Conservation (phyloP, 1,140 invertebrate genomes). For the Drosophila lowei region DNA sequence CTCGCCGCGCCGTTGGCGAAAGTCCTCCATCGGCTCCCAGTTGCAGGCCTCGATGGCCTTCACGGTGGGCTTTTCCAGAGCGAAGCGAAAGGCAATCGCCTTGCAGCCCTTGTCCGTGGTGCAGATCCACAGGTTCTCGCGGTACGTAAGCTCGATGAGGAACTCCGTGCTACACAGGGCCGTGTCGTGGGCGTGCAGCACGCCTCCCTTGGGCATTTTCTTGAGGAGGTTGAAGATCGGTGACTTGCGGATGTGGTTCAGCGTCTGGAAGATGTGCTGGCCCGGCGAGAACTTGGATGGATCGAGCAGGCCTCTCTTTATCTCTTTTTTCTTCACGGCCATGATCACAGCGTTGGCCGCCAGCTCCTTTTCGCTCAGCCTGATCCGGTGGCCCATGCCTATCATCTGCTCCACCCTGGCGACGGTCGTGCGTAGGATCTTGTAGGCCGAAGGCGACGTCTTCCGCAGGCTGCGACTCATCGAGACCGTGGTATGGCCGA, state of each 20-base stretch:
- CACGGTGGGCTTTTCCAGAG: constrained; percentile 67
- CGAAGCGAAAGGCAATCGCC: constrained; percentile 82
- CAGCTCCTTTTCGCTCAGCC: constrained; percentile 39
- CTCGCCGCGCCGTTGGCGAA: constrained; percentile 77
- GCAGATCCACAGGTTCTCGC: constrained; percentile 64
- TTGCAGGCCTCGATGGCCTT: constrained; percentile 66
- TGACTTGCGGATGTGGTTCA: constrained; percentile 85
- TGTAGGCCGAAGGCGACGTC: constrained; percentile 33
- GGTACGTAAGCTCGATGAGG: constrained; percentile 55
- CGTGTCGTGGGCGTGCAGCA: constrained; percentile 89
- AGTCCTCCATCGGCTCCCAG: constrained; percentile 85
- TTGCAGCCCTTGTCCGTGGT: constrained; percentile 33
- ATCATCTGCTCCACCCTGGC: constrained; percentile 26
- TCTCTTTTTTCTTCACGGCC: constrained; percentile 31
- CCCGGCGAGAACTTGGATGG: constrained; percentile 38
- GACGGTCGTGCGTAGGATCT: constrained; percentile 23
- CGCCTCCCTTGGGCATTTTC: constrained; percentile 89
- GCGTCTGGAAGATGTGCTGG: constrained; percentile 87
- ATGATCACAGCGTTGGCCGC: constrained; percentile 54
- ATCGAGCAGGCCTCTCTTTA: constrained; percentile 40
- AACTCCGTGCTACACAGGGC: constrained; percentile 87
- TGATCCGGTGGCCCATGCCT: constrained; percentile 19
- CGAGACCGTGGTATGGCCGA: constrained; percentile 19
- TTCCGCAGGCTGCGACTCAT: constrained; percentile 35
- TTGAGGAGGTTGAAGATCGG: constrained; percentile 87